Conservation (phyloP, 2,888 invertebrate species). For the Hemithea aestivaria region DNA sequence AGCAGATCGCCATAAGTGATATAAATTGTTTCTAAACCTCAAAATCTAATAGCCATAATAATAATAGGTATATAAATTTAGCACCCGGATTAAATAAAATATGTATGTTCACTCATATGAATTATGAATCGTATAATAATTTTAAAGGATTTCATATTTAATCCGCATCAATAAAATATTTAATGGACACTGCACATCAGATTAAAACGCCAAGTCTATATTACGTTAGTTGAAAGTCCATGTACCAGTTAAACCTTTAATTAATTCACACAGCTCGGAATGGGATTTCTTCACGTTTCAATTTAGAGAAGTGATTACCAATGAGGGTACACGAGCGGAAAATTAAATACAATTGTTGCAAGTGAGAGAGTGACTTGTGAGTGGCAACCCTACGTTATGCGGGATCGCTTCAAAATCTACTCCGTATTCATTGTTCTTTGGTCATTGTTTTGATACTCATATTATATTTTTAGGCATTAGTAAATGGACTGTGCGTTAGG, state of each 20-base stretch:
- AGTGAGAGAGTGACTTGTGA: constrained; percentile 48
- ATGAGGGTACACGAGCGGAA: constrained; percentile 68
- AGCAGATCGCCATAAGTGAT: too few relatives aligned
- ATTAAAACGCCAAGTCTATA: constrained; percentile 5
- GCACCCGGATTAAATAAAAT: too few relatives aligned
- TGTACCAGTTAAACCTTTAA: constrained; percentile 33
- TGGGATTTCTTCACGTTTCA: constrained; percentile 48
- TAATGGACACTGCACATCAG: constrained; percentile 9
- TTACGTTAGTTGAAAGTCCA: constrained; percentile 9
- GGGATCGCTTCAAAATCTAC: constrained; percentile 39
- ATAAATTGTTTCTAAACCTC: too few relatives aligned
- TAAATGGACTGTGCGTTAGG: too few relatives aligned
- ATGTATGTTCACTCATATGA: too few relatives aligned
- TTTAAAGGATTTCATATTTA: too few relatives aligned
- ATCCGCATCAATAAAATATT: too few relatives aligned
- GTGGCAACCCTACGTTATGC: constrained; percentile 44
- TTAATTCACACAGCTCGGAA: constrained; percentile 35
- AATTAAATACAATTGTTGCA: constrained; percentile 68
- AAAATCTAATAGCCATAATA: too few relatives aligned
- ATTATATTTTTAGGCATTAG: too few relatives aligned
- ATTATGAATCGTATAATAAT: too few relatives aligned
- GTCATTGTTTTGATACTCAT: too few relatives aligned
- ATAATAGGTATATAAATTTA: too few relatives aligned
- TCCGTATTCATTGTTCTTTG: constrained; percentile 14
- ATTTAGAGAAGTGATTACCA: constrained; percentile 47